Evolutionary conservation across 2,888 invertebrate species (phyloP).

Genomic region (Lycia hirtaria): DNA sequence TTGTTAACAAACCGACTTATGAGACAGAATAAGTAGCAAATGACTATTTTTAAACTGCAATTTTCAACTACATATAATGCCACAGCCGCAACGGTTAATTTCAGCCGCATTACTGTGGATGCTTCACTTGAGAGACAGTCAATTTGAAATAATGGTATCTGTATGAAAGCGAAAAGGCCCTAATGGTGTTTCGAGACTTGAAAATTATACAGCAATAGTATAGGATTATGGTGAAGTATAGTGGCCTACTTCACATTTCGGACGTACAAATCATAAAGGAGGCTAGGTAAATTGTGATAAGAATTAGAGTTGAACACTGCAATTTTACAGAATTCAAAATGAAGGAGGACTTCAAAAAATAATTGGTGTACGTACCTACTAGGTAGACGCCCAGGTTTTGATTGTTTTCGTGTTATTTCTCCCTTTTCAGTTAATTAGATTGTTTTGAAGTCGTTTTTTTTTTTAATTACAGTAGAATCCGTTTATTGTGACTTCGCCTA

Average conservation of each 20-base stretch:
- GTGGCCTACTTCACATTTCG: conserved; percentile 16
- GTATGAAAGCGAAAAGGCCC: conserved; percentile 35
- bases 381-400: too few species aligned
- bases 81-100: conserved; percentile 5
- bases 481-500: too few species aligned
- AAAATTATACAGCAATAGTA: conserved; percentile 25
- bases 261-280: not conserved
- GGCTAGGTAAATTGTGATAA: not conserved
- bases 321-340: too few species aligned
- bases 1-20: not conserved
- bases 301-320: not conserved
- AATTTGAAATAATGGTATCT: conserved; percentile 26
- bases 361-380: too few species aligned
- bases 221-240: conserved; percentile 23
- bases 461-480: too few species aligned
- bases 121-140: conserved; percentile 16
- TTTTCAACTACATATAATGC: conserved; percentile 4
- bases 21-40: not conserved
- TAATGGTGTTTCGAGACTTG: conserved; percentile 29
- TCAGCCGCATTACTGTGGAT: conserved; percentile 4
- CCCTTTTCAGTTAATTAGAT: too few species aligned
- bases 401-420: too few species aligned
- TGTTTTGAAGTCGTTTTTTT: too few species aligned
- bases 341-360: too few species aligned
- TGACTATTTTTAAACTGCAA: not conserved